Base-by-base conservation (phyloP, 1,140 invertebrate genomes). In the Camponotus vicinus region DNA sequence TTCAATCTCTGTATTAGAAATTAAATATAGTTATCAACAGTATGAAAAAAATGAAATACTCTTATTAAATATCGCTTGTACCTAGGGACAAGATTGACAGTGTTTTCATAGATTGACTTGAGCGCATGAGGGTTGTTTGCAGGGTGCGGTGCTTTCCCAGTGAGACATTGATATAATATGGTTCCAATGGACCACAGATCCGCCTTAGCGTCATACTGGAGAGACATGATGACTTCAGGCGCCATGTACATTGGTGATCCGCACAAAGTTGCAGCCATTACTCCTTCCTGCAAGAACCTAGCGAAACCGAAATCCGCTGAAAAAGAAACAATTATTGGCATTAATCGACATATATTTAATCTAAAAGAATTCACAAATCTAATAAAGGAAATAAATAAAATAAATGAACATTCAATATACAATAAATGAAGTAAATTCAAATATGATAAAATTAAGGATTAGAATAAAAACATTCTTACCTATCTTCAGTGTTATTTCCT, bases 191-290 rank as follows among this genome's bases (percentile, higher is more conserved):
- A 99, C 99, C 99, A 99, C 79, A 99, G 96, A 95, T 99, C 99
- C 61, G 99, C 99, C 96, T 99, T 99, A 18, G 99, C 99, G 96
- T 99, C 98, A 94, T 99, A 99, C 93, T 99, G 98, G 69, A 99
- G 95, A 2, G 99, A 99, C 99, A 99, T 99, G 90, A 99, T 99
- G 52, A 99, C 99, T 97, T 99, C 99, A 1, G 99, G 99, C 45
- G 99, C 99, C 99, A 99, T 99, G 93, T 99, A 99, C 99, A 99
- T 99, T 3, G 99, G 99, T 52, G 99, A 99, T 27, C 99, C 99
- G 95, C 99, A 99, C 3, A 99, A 95, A 52, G 99, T 99, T 67
- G 98, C 99, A 66, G 99, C 99, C 99, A 99, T 99, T 21, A 99
- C 98, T 69, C 99, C 99, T 95, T 99, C 99, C 95, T 99, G 97